Evolutionary conservation across 2,888 invertebrate genomes (phyloP), one percentile per base, ranked within the genome.

Genomic region (Artemia sp.): DNA sequence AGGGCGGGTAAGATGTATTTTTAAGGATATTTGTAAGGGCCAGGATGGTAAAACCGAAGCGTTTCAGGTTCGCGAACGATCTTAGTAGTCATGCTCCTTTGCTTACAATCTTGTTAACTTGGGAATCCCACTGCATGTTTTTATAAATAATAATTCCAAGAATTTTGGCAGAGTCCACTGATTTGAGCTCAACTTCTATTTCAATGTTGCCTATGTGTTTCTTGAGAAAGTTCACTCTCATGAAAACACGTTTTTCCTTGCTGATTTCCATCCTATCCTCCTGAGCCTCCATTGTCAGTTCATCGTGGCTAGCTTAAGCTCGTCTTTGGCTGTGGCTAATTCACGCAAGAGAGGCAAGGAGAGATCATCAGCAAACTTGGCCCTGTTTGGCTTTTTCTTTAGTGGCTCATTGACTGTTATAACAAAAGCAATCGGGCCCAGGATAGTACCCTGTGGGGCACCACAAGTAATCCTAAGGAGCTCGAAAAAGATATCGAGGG

Each of bases 31-130:
- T 19, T 19, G 19, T 53, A n/a, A 53, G 58, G 58, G 58, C 58
- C 58, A 3, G 58, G 12, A 6, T 53, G 58, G 58, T n/a, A 53
- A 53, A 53, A 53, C 58, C 58, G 6, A 53, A 5, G 58, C 58
- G 58, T 53, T 53, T 53, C 58, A 53, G 3, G 58, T 53, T 53
- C 58, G 58, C 58, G 53, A 53, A 53, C 53, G 53, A 53, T 53
- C 53, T 53, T 53, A n/a, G 53, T n/a, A 53, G 53, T 53, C 19
- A 19, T 19, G 53, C 53, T 53, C 53, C 53, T 53, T 53, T 53
- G 58, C 58, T 53, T 53, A 53, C 58, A n/a, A 53, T 53, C 58
- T 19, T 53, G 58, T 53, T 4, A 53, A 53, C 58, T 53, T 53
- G 58, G 6, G 58, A 53, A 6, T 53, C 14, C 58, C 58, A 53